Evolutionary conservation across 2,888 invertebrate genomes (phyloP), one percentile per base, ranked within the genome.

Genomic region (Mamestra brassicae): DNA sequence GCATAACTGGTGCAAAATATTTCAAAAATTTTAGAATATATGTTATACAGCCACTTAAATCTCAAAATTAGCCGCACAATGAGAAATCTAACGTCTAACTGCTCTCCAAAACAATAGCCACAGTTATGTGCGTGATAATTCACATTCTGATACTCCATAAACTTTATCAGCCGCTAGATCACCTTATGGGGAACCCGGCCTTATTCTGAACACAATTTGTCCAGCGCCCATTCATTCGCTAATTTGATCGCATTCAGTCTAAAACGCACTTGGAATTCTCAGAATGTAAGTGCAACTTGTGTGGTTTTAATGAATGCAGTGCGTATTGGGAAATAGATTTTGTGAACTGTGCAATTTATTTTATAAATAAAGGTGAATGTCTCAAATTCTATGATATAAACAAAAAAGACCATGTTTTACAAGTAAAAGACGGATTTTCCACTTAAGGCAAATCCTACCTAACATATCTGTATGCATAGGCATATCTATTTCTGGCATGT

Each of bases 151-250:
- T 81, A 73, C 73, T 55, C 74, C 71, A 68, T 73, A 75, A 80
- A 74, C 68, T 71, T 38, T 80, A 84, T 76, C 73, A 78, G 69
- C 26, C 34, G 68, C 62, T 61, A 65, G 66, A 80, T 68, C 66
- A 71, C 87, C 85, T 72, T 67, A 85, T 79, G 83, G 52, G 85
- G 73, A 74, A 70, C 47, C 54, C 66, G 58, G 54, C 76, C 78
- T 76, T 85, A 87, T 76, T 83, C 26, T 62, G 52, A 76, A 79
- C 72, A 79, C 76, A 83, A 87, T 87, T 83, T 83, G 81, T 85
- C 87, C 55, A 81, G 47, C 36, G 38, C 47, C 76, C 65, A 85
- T 85, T 85, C 71, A 79, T 64, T 75, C 55, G 78, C 78, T 84
- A 84, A 85, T 85, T 82, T 85, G 75, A 68, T 62, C 73, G 75